These are phyloP conservation scores for Cynoglossus semilaevis DNA, from an alignment of 2,113 vertebrate genomes.

Conservation along the genomic window DNA sequence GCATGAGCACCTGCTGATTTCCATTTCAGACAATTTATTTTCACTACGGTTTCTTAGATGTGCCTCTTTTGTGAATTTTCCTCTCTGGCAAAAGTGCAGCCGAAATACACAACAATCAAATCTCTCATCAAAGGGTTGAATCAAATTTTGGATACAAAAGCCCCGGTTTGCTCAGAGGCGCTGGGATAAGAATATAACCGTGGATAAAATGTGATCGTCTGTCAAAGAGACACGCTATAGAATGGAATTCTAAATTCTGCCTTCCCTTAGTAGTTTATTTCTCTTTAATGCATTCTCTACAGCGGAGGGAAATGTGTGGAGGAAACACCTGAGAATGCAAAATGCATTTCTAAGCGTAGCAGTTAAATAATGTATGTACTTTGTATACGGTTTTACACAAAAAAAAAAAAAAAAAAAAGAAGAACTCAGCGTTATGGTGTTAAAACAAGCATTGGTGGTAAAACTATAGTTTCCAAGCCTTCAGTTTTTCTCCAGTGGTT, in stretches of 20 bases:
- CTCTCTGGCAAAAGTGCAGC: slow-evolving; percentile 40
- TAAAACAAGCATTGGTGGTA: no score
- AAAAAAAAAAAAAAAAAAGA: no score
- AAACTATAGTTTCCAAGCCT: no score
- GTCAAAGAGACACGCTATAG: slow-evolving; percentile 28
- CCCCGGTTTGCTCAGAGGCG: slow-evolving; percentile 32
- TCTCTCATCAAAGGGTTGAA: slow-evolving; percentile 50
- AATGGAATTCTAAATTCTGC: slow-evolving; percentile 44
- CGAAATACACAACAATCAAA: slow-evolving; percentile 50
- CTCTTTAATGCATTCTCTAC: no score
- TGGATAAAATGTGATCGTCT: slow-evolving; percentile 30
- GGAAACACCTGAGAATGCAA: no score
- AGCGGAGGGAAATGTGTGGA: no score
- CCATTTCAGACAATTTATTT: slow-evolving; percentile 64
- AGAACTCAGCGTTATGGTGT: no score
- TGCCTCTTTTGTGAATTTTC: slow-evolving; percentile 38
- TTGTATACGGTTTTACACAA: no score
- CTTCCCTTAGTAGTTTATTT: slow-evolving; percentile 22
- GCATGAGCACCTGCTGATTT: slow-evolving; percentile 68
- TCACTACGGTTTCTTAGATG: slow-evolving; percentile 37
- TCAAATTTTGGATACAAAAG: slow-evolving; percentile 28
- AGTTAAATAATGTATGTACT: no score
- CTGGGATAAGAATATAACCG: slow-evolving; percentile 8
- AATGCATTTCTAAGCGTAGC: no score
- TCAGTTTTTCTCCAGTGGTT: no score